Conservation (phyloP, 2,888 invertebrate species). For the Tenodera sinensis region DNA sequence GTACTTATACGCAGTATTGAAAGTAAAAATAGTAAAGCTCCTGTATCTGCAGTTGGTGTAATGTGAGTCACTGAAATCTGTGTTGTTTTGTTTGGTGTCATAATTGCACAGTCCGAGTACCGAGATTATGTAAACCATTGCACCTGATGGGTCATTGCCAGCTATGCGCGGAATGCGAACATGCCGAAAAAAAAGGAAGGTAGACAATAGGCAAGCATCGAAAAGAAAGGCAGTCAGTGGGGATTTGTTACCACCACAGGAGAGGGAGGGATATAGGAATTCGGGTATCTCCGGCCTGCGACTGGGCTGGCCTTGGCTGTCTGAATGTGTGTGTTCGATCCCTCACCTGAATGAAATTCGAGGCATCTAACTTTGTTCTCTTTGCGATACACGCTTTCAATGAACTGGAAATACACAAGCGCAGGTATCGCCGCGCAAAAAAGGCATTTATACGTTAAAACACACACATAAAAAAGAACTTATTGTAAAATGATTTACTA, state of each 20-base stretch:
- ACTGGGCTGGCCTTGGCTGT: background rate
- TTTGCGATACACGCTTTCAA: background rate
- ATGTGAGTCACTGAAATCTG: no score
- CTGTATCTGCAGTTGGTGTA: no score
- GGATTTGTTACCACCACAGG: background rate
- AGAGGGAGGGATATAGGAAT: background rate
- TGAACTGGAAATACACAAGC: no score
- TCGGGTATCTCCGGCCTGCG: background rate
- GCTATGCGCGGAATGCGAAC: background rate
- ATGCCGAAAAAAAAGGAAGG: background rate
- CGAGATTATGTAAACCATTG: background rate
- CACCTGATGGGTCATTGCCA: background rate
- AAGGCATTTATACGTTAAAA: no score
- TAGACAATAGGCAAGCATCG: background rate
- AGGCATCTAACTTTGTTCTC: background rate
- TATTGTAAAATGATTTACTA: no score
- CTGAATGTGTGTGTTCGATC: background rate
- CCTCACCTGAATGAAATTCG: background rate
- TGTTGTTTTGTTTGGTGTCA: no score
- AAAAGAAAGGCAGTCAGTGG: background rate
- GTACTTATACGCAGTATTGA: no score
- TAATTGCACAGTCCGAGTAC: background rate
- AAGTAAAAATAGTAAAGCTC: no score
- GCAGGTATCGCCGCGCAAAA: no score
- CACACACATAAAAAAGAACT: no score